phyloP scores from a whole-genome alignment of 2,113 vertebrate species.

The Amphilophus citrinellus region DNA sequence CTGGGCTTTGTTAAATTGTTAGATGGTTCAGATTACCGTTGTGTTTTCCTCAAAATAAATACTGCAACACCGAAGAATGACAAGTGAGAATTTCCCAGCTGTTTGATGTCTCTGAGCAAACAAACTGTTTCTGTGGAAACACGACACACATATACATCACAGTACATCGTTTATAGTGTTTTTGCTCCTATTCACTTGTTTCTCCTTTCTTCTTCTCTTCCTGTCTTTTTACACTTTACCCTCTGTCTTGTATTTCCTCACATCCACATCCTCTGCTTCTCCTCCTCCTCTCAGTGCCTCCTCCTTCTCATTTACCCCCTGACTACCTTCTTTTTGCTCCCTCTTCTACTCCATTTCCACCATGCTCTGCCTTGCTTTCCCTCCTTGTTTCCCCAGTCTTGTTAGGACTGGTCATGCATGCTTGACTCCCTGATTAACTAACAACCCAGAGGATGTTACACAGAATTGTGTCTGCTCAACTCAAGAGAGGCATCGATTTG shows the following conservation, averaged over 20 bases:
- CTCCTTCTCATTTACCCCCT: not conserved
- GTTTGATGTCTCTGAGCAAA: not conserved
- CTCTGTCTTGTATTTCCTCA: not conserved
- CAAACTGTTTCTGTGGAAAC: not conserved
- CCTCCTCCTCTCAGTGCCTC: not conserved
- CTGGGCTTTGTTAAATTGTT: not conserved
- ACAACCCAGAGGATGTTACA: slow-evolving; percentile 55
- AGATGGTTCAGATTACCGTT: not conserved
- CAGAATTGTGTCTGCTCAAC: slow-evolving; percentile 27
- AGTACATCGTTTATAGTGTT: no score
- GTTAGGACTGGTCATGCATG: slow-evolving; percentile 54
- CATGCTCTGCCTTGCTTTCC: not conserved
- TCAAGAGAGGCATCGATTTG: slow-evolving; percentile 54
- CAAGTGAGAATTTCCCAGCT: not conserved
- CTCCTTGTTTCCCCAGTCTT: slow-evolving; percentile 31
- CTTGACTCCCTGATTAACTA: slow-evolving; percentile 66
- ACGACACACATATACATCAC: not conserved
- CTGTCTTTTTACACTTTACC: not conserved
- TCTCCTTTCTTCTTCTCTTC: not conserved
- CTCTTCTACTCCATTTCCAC: not conserved
- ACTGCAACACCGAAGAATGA: not conserved
- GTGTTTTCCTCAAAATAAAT: not conserved
- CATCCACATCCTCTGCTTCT: not conserved
- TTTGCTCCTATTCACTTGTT: not conserved
- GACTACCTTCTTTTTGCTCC: not conserved